A percentile compares a stretch with the other conserved stretches of the same genome.
Conservation (phyloP, 2,113 vertebrate genomes). For the Vulpes vulpes region DNA sequence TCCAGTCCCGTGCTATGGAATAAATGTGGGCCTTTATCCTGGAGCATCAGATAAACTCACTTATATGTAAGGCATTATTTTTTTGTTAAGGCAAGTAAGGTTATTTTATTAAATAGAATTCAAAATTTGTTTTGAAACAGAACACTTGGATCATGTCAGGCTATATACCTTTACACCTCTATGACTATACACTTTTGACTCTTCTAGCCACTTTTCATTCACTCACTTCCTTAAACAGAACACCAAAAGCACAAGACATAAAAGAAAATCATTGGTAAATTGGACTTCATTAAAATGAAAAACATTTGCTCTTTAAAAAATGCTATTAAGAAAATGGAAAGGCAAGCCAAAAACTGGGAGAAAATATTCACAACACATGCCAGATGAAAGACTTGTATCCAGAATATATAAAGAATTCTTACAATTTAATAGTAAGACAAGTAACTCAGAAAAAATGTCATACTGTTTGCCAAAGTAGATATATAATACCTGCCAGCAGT, state of each 20-base stretch:
- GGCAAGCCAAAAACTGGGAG: not conserved
- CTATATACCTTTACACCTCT: not conserved
- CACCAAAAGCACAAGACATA: not conserved
- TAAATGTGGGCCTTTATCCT: not conserved
- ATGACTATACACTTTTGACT: not conserved
- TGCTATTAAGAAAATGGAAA: not conserved
- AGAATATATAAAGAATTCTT: constrained; percentile 10
- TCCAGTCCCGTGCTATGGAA: not conserved
- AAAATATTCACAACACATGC: not conserved
- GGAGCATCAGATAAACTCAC: not conserved
- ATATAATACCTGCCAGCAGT: not conserved
- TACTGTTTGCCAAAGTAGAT: not conserved
- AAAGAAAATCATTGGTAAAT: not conserved
- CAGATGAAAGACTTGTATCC: not conserved
- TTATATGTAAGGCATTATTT: constrained; percentile 3
- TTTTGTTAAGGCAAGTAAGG: constrained; percentile 2
- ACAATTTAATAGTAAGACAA: not conserved
- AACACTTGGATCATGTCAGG: not conserved
- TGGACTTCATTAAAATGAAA: constrained; percentile 33
- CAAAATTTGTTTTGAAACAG: constrained; percentile 39
- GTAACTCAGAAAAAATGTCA: not conserved
- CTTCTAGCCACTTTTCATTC: not conserved
- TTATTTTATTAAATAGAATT: constrained; percentile 3
- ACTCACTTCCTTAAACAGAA: not conserved
- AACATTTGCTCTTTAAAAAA: not conserved